Conservation (phyloP, 2,797 vertebrate species). For the Aythya fuligula region DNA sequence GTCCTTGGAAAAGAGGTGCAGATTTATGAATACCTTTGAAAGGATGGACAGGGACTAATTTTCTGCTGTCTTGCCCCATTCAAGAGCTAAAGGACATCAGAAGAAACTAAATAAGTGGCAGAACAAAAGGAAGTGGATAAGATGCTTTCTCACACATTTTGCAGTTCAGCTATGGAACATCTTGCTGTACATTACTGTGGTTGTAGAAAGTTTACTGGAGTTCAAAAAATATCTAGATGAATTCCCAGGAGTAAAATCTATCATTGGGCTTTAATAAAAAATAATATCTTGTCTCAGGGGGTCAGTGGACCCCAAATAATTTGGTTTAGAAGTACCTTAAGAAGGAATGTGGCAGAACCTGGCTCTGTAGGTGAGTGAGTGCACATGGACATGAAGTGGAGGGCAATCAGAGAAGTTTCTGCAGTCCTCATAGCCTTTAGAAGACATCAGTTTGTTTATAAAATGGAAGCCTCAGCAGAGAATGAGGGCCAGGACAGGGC, state of each 20-base stretch:
- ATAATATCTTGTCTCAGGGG: background rate
- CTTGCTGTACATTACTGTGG: background rate
- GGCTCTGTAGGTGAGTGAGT: background rate
- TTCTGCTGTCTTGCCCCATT: background rate
- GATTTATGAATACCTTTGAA: background rate
- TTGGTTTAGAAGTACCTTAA: background rate
- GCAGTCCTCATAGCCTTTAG: background rate
- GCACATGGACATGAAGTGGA: accelerated
- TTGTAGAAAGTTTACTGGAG: background rate
- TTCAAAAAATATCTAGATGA: background rate
- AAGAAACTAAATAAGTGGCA: background rate
- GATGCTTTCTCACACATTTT: background rate
- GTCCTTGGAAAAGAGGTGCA: background rate
- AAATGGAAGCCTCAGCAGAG: conserved; percentile 12
- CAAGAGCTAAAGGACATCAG: background rate
- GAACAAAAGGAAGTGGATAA: background rate
- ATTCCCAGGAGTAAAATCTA: background rate
- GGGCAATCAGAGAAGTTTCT: background rate
- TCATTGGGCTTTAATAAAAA: background rate
- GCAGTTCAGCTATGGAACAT: background rate
- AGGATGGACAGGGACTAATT: background rate
- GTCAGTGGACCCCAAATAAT: background rate
- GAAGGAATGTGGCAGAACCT: background rate
- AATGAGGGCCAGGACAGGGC: background rate
- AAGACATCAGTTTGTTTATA: background rate